Evolutionary conservation across 37 sponge, comb jelly and placozoan genomes (phyloP), one percentile per base, ranked within the genome.

Genomic region (Bolinopsis microptera): DNA sequence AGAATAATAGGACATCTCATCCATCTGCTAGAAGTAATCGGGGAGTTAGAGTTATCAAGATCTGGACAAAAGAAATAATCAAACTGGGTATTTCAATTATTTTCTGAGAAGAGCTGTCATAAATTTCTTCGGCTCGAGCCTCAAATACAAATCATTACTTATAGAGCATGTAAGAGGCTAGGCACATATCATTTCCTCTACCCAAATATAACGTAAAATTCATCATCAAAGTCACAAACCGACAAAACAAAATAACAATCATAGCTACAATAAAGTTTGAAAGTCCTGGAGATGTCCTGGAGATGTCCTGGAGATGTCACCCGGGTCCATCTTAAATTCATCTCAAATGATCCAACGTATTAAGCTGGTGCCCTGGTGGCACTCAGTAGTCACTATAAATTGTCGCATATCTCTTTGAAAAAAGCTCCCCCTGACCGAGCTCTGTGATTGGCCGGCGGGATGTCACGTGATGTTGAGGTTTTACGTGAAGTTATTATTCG

Each of bases 1-100:
- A n/a, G 90, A 86, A 40, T 86, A 86, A 34, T 41, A 41, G 21
- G 90, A 86, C 2, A 86, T 38, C 37, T 86, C 90, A 30, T 86
- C 90, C 90, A 86, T 86, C 31, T 23, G 5, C 61, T 48, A 48
- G 61, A 5, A 48, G 61, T 5, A 48, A n/a, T n/a, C n/a, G n/a
- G n/a, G n/a, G n/a, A n/a, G n/a, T n/a, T n/a, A n/a, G n/a, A n/a
- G n/a, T n/a, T n/a, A n/a, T n/a, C n/a, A n/a, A n/a, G n/a, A n/a
- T n/a, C n/a, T n/a, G n/a, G n/a, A n/a, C n/a, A n/a, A n/a, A n/a
- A n/a, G n/a, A n/a, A n/a, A n/a, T n/a, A n/a, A n/a, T n/a, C n/a
- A n/a, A n/a, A n/a, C n/a, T n/a, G n/a, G n/a, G n/a, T n/a, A n/a
- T n/a, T n/a, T n/a, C n/a, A n/a, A n/a, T n/a, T n/a, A n/a, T n/a